A percentile compares a stretch with the other conserved stretches of the same genome.
Evolutionary conservation across 2,888 invertebrate species (phyloP).

Genomic region (Mythimna ferrago): DNA sequence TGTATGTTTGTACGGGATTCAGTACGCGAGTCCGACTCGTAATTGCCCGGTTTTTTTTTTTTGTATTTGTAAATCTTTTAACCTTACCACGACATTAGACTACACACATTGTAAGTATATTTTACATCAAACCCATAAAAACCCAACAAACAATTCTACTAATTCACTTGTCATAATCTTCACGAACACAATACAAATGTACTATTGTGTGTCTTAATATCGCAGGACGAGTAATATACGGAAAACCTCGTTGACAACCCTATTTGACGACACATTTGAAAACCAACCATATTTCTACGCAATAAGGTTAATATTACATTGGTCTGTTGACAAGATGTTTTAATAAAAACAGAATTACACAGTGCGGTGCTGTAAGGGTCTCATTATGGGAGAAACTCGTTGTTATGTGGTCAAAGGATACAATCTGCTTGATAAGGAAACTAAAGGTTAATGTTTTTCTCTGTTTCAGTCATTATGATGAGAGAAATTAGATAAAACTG

Average conservation of each 20-base stretch:
- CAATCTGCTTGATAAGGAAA: slow-evolving; percentile 45
- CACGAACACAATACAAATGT: slow-evolving; percentile 24
- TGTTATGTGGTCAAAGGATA: slow-evolving; percentile 47
- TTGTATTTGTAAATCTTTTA: too few species aligned
- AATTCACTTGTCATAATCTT: slow-evolving; percentile 43
- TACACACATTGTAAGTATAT: too few species aligned
- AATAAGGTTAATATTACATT: neutral
- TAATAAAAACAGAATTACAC: slow-evolving; percentile 63
- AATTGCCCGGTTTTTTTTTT: too few species aligned
- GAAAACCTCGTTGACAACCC: slow-evolving; percentile 36
- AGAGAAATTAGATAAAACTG: slow-evolving; percentile 23
- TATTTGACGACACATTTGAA: neutral
- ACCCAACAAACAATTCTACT: slow-evolving; percentile 21
- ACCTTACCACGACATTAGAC: too few species aligned
- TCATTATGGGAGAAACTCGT: slow-evolving; percentile 49
- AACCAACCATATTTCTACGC: neutral
- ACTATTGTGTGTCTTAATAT: slow-evolving; percentile 50
- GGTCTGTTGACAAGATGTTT: slow-evolving; percentile 24
- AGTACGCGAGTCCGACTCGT: too few species aligned
- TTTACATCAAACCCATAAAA: neutral
- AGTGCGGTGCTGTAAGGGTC: slow-evolving; percentile 37
- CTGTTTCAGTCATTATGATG: slow-evolving; percentile 29
- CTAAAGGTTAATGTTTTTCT: slow-evolving; percentile 30
- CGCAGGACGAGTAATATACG: slow-evolving; percentile 39
- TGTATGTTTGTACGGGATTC: too few species aligned